Percentiles rank a stretch among this genome's conserved stretches.
phyloP scores from a whole-genome alignment of 2,797 vertebrate genomes.

The Fistularia tabacaria region DNA sequence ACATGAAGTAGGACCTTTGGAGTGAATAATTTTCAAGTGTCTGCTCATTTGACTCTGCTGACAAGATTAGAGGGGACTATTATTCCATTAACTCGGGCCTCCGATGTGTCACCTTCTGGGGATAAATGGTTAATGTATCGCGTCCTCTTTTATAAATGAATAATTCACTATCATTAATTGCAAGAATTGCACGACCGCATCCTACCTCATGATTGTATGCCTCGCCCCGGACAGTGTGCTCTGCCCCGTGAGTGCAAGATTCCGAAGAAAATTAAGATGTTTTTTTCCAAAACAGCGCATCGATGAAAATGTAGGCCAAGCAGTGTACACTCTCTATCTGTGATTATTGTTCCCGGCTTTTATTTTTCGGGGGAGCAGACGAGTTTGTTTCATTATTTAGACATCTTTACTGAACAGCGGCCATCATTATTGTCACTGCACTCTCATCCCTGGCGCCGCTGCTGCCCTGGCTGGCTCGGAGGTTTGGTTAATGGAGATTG shows the following conservation, averaged over 20 bases:
- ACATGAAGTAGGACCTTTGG: conserved; percentile 21
- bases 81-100: conserved; percentile 21
- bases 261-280: no score
- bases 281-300: no score
- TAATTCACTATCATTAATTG: conserved; percentile 60
- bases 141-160: conserved; percentile 48
- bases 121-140: conserved; percentile 27
- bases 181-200: conserved; percentile 27
- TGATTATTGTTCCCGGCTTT: no score
- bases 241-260: no score
- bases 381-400: no score
- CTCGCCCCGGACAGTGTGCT: conserved; percentile 3
- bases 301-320: no score
- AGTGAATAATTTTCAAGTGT: conserved; percentile 10
- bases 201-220: conserved; percentile 7
- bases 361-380: no score
- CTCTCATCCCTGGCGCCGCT: no score
- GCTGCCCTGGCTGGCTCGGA: no score
- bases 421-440: no score
- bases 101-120: conserved; percentile 17
- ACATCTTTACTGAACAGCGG: no score
- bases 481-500: background rate
- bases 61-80: conserved; percentile 29
- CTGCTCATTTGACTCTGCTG: conserved; percentile 19
- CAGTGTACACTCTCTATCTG: no score